These are phyloP conservation scores for Nylanderia fulva DNA, from an alignment of 1,140 invertebrate species.

Conservation along the genomic window DNA sequence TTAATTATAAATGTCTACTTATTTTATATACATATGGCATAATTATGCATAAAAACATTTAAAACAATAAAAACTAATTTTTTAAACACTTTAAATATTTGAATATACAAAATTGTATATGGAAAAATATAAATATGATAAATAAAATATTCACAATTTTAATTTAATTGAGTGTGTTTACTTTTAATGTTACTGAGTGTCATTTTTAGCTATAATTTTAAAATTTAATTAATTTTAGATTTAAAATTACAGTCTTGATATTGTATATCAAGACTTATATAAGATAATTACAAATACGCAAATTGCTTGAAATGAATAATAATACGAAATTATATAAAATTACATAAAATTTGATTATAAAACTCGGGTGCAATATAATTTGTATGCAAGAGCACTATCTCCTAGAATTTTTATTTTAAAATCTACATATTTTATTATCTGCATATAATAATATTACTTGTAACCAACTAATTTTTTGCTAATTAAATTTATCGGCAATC, in stretches of 20 bases:
- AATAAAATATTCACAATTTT: no score
- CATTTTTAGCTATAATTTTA: not conserved
- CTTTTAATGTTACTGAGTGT: no score
- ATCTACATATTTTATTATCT: not conserved
- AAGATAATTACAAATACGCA: not conserved
- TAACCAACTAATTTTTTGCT: not conserved
- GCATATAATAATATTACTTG: not conserved
- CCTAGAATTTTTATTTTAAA: not conserved
- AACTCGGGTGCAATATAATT: not conserved
- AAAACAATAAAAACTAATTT: not conserved
- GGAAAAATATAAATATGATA: no score
- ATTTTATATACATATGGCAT: not conserved
- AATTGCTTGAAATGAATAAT: not conserved
- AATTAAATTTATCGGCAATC: not conserved
- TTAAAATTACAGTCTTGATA: not conserved
- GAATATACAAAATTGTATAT: not conserved
- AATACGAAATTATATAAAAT: not conserved
- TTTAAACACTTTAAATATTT: not conserved
- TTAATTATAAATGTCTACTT: not conserved
- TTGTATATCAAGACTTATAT: no score
- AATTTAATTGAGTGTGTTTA: no score
- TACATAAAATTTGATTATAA: not conserved
- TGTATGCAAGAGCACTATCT: not conserved
- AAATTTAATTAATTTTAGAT: not conserved
- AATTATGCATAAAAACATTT: not conserved